Evolutionary conservation across 2,888 invertebrate species (phyloP).

Genomic region (Bembecia ichneumoniformis): DNA sequence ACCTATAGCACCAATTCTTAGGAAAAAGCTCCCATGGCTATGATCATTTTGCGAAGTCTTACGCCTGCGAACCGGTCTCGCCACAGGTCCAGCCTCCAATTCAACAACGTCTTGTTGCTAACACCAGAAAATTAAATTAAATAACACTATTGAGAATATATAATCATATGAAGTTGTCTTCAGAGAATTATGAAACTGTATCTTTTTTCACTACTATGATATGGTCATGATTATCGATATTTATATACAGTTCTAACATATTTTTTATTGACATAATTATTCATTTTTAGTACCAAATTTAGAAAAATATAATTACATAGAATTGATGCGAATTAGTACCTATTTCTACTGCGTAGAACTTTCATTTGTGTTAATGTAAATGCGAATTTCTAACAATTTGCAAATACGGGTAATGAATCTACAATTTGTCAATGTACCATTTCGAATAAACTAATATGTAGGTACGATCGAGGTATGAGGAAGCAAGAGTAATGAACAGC

Average conservation of each 20-base stretch:
- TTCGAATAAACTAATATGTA: too few relatives aligned
- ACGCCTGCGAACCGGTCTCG: conserved; percentile 78
- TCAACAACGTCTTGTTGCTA: conserved; percentile 77
- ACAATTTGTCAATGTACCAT: background rate
- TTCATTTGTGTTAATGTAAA: conserved; percentile 3
- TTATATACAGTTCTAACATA: background rate
- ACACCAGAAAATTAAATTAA: conserved; percentile 10
- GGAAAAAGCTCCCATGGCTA: conserved; percentile 93
- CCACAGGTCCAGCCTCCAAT: conserved; percentile 77
- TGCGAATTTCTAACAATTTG: conserved; percentile 4
- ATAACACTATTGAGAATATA: background rate
- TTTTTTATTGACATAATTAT: background rate
- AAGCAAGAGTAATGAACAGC: conserved; percentile 42
- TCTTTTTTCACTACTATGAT: background rate
- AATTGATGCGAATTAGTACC: conserved; percentile 5
- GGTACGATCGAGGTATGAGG: conserved; percentile 16
- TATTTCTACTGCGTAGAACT: conserved; percentile 1
- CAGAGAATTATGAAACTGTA: background rate
- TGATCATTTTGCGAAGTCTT: conserved; percentile 93
- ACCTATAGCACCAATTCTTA: conserved; percentile 95
- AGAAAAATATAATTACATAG: background rate
- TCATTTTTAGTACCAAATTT: background rate
- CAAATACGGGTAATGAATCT: background rate
- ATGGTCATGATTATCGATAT: background rate
- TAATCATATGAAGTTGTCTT: too few relatives aligned